Evolutionary conservation across 2,113 vertebrate species (phyloP).

Genomic region (Neodon shergylaensis): DNA sequence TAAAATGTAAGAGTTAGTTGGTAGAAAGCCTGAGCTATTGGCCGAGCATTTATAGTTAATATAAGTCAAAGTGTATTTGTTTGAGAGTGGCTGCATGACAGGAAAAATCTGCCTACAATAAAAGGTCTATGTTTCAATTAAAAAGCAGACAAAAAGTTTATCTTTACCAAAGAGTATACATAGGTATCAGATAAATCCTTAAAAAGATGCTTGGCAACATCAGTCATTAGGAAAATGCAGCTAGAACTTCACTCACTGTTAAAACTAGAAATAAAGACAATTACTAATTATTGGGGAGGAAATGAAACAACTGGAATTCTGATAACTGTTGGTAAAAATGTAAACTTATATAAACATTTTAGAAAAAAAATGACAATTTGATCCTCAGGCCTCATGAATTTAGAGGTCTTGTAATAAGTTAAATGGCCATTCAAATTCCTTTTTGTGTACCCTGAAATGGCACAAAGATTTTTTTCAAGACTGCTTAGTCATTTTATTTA

Average conservation of each 20-base stretch:
- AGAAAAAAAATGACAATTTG: background rate
- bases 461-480: background rate
- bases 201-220: background rate
- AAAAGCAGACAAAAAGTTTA: conserved; percentile 5
- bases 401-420: background rate
- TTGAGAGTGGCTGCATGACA: no score
- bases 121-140: conserved; percentile 7
- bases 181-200: background rate
- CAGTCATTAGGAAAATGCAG: background rate
- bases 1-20: no score
- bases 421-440: background rate
- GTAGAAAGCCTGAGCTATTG: no score
- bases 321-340: background rate
- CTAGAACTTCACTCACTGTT: background rate
- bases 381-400: background rate
- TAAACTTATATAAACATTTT: background rate
- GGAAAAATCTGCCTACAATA: no score
- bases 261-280: background rate
- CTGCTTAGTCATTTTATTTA: background rate
- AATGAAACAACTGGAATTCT: conserved; percentile 4
- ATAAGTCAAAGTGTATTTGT: no score
- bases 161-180: background rate
- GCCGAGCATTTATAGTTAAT: no score
- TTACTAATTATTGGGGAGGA: background rate
- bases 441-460: background rate